A percentile compares a stretch with the other conserved stretches of the same genome.
Conservation (phyloP, 2,797 vertebrate genomes). For the Helarctos malayanus region DNA sequence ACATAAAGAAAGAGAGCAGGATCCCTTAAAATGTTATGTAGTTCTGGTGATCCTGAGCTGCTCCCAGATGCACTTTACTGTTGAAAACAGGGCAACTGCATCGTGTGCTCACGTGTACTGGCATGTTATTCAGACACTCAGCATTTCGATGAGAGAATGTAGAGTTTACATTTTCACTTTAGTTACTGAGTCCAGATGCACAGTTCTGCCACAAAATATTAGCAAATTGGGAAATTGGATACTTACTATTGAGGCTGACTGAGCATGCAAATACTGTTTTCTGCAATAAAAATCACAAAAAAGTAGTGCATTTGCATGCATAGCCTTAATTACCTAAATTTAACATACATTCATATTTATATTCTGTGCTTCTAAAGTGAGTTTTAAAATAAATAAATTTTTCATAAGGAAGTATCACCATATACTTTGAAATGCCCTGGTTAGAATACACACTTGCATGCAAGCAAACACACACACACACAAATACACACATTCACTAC, state of each 20-base stretch:
- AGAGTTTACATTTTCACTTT: conserved; percentile 44
- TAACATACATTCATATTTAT: conserved; percentile 71
- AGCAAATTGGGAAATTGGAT: conserved; percentile 64
- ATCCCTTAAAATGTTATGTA: accelerated
- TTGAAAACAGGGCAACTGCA: conserved; percentile 10
- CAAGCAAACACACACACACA: accelerated
- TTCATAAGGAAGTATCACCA: neutral
- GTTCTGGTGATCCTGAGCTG: conserved; percentile 42
- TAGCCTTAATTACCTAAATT: conserved; percentile 77
- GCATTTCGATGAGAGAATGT: conserved; percentile 48
- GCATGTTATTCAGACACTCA: neutral
- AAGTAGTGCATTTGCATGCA: conserved; percentile 73
- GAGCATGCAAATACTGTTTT: conserved; percentile 75
- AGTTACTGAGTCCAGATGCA: conserved; percentile 52
- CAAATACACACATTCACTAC: neutral
- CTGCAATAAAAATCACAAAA: conserved; percentile 69
- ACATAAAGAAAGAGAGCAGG: neutral
- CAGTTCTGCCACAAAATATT: conserved; percentile 58
- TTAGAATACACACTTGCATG: no score
- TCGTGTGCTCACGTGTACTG: neutral
- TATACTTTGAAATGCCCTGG: neutral
- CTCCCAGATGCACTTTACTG: conserved; percentile 10
- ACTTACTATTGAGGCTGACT: conserved; percentile 53
- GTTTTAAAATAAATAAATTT: conserved; percentile 54
- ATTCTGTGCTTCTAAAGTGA: conserved; percentile 58